phyloP scores from a whole-genome alignment of 2,113 vertebrate genomes.

The Craseonycteris thonglongyai region DNA sequence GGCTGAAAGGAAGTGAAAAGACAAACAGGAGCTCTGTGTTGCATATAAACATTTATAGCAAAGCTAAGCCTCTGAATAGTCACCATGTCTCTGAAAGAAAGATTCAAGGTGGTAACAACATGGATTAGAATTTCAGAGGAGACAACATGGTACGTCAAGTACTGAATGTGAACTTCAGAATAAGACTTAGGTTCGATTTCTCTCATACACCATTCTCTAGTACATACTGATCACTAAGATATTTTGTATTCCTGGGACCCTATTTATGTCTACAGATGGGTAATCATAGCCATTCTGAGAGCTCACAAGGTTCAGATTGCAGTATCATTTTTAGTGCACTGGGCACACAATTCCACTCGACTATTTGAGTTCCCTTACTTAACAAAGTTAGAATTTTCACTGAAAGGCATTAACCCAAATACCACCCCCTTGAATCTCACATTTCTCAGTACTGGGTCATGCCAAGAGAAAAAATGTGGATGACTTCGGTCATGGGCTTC shows the following conservation, averaged over 20 bases:
- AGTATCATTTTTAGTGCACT: not conserved
- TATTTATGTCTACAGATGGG: not conserved
- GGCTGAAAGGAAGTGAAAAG: not conserved
- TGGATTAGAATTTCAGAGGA: not conserved
- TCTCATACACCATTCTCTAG: not conserved
- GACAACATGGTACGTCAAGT: rapidly evolving
- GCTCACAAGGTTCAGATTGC: not conserved
- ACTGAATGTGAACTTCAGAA: not conserved
- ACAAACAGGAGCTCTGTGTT: not conserved
- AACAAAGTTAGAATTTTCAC: not conserved
- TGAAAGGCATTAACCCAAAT: not conserved
- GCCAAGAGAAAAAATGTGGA: not conserved
- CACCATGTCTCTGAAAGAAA: not conserved
- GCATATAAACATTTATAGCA: not conserved
- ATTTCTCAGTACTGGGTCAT: not conserved
- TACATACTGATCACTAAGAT: not conserved
- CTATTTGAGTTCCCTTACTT: not conserved
- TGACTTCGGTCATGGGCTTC: not conserved
- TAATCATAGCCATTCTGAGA: not conserved
- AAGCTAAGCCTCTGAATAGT: not conserved
- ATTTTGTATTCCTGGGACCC: not conserved
- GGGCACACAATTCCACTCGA: not conserved
- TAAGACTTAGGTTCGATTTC: not conserved
- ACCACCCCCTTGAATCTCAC: not conserved
- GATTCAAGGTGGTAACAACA: not conserved